These are phyloP conservation scores for Cataglyphis cursor DNA, from an alignment of 2,888 invertebrate species.

Conservation along the genomic window DNA sequence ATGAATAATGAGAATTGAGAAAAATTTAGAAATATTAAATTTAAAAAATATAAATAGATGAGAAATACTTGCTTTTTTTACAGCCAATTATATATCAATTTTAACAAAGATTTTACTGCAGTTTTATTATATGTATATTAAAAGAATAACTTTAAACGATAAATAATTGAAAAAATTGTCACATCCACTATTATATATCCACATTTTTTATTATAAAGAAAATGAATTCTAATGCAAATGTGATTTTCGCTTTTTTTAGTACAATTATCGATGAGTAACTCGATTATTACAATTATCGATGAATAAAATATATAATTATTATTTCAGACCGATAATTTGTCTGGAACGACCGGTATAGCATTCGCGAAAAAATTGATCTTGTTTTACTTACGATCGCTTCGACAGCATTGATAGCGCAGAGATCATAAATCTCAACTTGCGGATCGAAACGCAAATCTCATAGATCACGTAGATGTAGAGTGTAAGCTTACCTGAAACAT, in stretches of 20 bases:
- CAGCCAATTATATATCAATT: not conserved
- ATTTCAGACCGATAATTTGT: not conserved
- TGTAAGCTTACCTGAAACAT: slow-evolving; percentile 80
- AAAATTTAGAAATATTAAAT: not conserved
- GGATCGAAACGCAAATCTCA: slow-evolving; percentile 36
- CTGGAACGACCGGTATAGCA: not conserved
- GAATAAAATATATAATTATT: not conserved
- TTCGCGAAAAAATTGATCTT: slow-evolving; percentile 9
- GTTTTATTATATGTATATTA: not conserved
- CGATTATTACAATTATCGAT: not conserved
- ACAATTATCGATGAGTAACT: not conserved
- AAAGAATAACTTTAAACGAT: not conserved
- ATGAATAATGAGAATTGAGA: not conserved
- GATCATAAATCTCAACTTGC: slow-evolving; percentile 43
- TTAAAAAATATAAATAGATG: not conserved
- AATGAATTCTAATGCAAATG: not conserved
- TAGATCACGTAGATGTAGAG: not conserved
- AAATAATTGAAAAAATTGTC: not conserved
- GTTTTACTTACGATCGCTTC: slow-evolving; percentile 64
- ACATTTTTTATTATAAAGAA: not conserved
- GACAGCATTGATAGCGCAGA: slow-evolving; percentile 26
- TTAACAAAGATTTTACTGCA: not conserved
- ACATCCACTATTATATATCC: not conserved
- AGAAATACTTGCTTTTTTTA: not conserved
- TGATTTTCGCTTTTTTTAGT: not conserved